Evolutionary conservation across 2,888 invertebrate genomes (phyloP), one percentile per base, ranked within the genome.

Genomic region (Catonia carolina): DNA sequence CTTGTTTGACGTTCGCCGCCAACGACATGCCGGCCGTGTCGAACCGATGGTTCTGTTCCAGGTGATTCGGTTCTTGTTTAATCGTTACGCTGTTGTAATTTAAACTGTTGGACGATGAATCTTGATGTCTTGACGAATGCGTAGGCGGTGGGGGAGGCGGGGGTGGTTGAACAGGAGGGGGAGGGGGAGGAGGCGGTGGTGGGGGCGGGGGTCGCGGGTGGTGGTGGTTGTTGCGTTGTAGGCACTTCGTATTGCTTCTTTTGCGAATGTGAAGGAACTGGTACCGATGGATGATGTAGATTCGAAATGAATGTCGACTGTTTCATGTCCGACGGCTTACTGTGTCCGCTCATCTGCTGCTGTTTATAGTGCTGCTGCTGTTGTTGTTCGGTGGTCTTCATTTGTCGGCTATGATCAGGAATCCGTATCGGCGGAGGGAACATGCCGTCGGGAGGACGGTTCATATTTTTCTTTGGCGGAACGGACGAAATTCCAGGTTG

Each of bases 181-280:
- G 65, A 59, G 60, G 67, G 39, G 56, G 58, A 20, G 67, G 67
- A 10, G 68, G 67, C 53, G 67, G 67, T 14, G 64, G 67, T 60
- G 70, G 45, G 53, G 69, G 50, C 56, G 75, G 74, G 15, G 74
- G 70, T 3, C 69, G 69, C 27, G 69, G 67, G 0, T 69, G 64
- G 59, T 69, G 69, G 12, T 50, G 55, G 23, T 56, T 51, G 5
- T 27, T 4, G 27, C 8, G 4, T 4, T 27, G 8, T 8, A 27
- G 27, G 27, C 27, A 27, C 27, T 27, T 27, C 27, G 8, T 27
- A 27, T 8, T 27, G 27, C 8, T 27, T 27, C 27, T 27, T 27
- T 27, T 27, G 27, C 4, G 27, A 27, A 27, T 27, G 27, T 37
- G 49, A 49, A 51, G 52, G 50, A 39, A 48, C 39, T 37, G 42